Conservation (phyloP, 2,797 vertebrate species). For the Artibeus jamaicensis region DNA sequence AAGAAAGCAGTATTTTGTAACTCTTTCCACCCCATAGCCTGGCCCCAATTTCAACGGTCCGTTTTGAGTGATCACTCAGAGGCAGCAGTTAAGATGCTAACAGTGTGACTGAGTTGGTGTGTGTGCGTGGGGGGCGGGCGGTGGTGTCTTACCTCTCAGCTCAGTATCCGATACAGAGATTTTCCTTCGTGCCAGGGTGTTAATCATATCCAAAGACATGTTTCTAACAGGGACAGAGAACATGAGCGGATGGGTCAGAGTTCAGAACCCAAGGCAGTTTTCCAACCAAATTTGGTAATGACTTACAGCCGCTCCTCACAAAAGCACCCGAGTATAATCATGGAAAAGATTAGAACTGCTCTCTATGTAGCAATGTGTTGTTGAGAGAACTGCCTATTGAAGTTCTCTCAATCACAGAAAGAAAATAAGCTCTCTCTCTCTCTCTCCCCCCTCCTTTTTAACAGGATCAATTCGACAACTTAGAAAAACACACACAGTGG, state of each 20-base stretch:
- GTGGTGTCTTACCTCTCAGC: background rate
- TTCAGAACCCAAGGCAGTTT: background rate
- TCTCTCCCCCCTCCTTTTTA: constrained; percentile 22
- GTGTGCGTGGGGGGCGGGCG: too few relatives aligned
- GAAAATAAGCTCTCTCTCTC: constrained; percentile 33
- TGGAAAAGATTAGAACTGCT: constrained; percentile 62
- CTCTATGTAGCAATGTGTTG: background rate
- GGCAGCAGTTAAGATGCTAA: background rate
- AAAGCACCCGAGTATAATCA: background rate
- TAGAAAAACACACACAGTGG: constrained; percentile 97
- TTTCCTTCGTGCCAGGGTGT: background rate
- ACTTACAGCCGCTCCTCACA: background rate
- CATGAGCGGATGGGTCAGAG: background rate
- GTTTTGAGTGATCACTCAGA: background rate
- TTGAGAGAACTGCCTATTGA: constrained; percentile 19
- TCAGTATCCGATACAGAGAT: background rate
- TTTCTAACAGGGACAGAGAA: background rate
- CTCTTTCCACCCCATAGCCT: background rate
- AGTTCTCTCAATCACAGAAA: constrained; percentile 28
- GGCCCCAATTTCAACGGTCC: background rate
- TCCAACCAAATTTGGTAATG: constrained; percentile 38
- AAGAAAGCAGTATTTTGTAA: background rate
- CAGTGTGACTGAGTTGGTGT: background rate
- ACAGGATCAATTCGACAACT: constrained; percentile 98
- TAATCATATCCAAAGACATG: background rate